A percentile compares a stretch with the other conserved stretches of the same genome.
Evolutionary conservation across 2,797 vertebrate species (phyloP).

Genomic region (Tiaroga cobitis): DNA sequence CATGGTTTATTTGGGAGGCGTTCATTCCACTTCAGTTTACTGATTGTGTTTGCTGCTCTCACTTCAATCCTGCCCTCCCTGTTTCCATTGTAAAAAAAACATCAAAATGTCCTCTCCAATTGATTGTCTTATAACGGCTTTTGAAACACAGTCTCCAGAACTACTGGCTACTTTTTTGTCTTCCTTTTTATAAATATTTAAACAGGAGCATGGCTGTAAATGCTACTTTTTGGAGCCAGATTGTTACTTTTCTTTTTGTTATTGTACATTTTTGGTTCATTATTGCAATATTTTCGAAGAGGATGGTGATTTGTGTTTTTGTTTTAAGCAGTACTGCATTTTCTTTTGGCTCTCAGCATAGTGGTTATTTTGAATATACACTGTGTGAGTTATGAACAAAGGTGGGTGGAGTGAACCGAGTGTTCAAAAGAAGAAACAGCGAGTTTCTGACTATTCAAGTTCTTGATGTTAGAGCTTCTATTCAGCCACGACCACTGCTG

Average conservation of each 20-base stretch:
- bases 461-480: background rate
- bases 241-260: slow-evolving; percentile 16
- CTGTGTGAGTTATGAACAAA: slow-evolving; percentile 22
- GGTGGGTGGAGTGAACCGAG: background rate
- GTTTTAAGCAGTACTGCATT: background rate
- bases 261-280: background rate
- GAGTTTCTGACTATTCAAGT: slow-evolving; percentile 5
- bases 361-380: slow-evolving; percentile 24
- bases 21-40: slow-evolving; percentile 5
- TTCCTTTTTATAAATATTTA: slow-evolving; percentile 52
- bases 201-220: slow-evolving; percentile 23
- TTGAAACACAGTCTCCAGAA: slow-evolving; percentile 28
- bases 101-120: slow-evolving; percentile 17
- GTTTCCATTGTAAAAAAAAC: slow-evolving; percentile 13
- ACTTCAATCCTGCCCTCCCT: background rate
- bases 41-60: slow-evolving; percentile 12
- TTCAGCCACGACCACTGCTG: background rate
- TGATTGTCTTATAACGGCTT: slow-evolving; percentile 15
- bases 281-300: slow-evolving; percentile 15
- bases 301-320: background rate
- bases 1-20: slow-evolving; percentile 8
- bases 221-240: slow-evolving; percentile 4
- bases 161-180: slow-evolving; percentile 30
- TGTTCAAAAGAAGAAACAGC: slow-evolving; percentile 1
- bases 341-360: slow-evolving; percentile 12